Conservation (phyloP, 2,888 invertebrate species). For the Hydriomena furcata region DNA sequence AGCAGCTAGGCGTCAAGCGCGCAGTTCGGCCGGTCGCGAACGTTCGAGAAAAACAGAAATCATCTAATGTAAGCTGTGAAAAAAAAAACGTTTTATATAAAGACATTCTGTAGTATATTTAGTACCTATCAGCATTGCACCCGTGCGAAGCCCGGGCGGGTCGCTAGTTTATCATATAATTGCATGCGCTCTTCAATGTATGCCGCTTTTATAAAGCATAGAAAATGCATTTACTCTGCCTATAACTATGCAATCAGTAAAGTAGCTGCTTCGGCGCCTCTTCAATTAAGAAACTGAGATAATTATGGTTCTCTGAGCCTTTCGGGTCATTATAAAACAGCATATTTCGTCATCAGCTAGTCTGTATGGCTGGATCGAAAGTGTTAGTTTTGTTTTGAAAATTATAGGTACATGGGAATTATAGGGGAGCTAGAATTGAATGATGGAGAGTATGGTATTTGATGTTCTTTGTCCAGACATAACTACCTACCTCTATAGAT, state of each 20-base stretch:
- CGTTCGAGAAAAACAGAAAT: no score
- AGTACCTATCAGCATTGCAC: no score
- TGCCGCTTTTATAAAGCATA: background rate
- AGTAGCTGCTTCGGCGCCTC: constrained; percentile 40
- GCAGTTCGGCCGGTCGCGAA: no score
- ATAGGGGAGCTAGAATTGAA: constrained; percentile 4
- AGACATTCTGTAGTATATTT: no score
- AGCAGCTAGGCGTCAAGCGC: no score
- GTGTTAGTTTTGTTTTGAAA: constrained; percentile 17
- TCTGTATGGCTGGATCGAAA: constrained; percentile 13
- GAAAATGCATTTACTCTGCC: constrained; percentile 29
- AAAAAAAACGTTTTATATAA: no score
- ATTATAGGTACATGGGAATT: constrained; percentile 9
- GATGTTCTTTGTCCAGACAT: no score
- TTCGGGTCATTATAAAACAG: constrained; percentile 43
- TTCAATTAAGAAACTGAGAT: constrained; percentile 43
- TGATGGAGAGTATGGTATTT: no score
- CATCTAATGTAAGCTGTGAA: no score
- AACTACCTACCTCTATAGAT: no score
- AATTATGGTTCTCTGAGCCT: constrained; percentile 40
- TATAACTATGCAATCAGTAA: constrained; percentile 39
- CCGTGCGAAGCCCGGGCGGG: no score
- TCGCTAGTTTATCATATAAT: constrained; percentile 9
- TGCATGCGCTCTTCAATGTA: constrained; percentile 5
- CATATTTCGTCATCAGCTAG: constrained; percentile 38